phyloP scores from a whole-genome alignment of 2,797 vertebrate species.

The Diplodus puntazzo region DNA sequence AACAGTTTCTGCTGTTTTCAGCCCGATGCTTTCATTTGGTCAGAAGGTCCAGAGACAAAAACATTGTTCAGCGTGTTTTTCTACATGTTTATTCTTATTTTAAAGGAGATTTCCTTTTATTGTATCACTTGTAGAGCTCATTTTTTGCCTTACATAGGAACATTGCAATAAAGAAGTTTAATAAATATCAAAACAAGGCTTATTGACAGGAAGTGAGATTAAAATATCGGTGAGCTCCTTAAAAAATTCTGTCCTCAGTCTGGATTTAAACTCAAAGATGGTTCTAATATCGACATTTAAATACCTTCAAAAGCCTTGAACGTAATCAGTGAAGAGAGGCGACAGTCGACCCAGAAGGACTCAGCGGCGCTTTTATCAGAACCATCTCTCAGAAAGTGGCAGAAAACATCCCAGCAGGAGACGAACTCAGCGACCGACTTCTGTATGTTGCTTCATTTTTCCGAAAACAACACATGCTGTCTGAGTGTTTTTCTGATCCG shows the following conservation, averaged over 20 bases:
- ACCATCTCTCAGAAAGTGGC: background rate
- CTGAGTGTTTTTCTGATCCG: background rate
- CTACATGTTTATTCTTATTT: background rate
- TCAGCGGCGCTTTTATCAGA: background rate
- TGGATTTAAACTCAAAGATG: too few species aligned
- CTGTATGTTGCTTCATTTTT: background rate
- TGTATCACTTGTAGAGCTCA: too few species aligned
- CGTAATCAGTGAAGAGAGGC: too few species aligned
- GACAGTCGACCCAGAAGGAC: background rate
- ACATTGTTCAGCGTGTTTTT: background rate
- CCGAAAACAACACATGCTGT: background rate
- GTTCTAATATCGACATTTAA: too few species aligned
- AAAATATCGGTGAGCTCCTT: too few species aligned
- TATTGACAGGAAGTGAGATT: too few species aligned
- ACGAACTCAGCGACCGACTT: background rate
- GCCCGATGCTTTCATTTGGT: background rate
- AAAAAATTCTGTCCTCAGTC: too few species aligned
- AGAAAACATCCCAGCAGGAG: background rate
- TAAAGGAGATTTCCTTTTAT: background rate
- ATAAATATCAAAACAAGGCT: too few species aligned
- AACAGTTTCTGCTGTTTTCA: conserved; percentile 2
- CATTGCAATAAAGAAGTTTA: too few species aligned
- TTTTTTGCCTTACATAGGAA: too few species aligned
- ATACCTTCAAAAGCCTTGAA: too few species aligned
- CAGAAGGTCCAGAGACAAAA: background rate